phyloP scores from a whole-genome alignment of 2,797 vertebrate genomes.

The Lepus townsendii region DNA sequence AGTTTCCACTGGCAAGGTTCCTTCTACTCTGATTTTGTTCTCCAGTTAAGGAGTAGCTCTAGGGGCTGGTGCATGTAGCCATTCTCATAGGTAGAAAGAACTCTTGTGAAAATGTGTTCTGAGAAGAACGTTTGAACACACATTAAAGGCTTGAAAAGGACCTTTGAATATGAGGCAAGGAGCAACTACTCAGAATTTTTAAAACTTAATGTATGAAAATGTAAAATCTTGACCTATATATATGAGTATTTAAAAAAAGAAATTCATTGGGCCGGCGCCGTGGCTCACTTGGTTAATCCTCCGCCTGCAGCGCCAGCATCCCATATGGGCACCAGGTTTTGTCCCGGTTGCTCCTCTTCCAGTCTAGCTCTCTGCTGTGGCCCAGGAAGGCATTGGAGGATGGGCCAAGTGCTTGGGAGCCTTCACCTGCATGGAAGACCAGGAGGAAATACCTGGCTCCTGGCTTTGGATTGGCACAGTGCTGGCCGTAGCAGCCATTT shows the following conservation, averaged over 20 bases:
- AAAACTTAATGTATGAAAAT: neutral
- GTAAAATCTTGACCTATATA: neutral
- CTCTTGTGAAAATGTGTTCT: neutral
- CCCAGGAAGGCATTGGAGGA: too few relatives aligned
- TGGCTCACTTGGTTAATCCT: too few relatives aligned
- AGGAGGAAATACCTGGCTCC: too few relatives aligned
- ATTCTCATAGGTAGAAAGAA: neutral
- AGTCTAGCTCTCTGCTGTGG: too few relatives aligned
- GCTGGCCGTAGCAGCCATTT: too few relatives aligned
- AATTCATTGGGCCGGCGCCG: neutral
- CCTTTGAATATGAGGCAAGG: neutral
- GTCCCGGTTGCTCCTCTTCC: too few relatives aligned
- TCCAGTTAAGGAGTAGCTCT: neutral
- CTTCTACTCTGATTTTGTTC: neutral
- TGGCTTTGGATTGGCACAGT: too few relatives aligned
- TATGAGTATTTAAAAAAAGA: neutral
- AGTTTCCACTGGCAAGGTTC: neutral
- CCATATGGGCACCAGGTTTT: too few relatives aligned
- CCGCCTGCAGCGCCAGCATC: too few relatives aligned
- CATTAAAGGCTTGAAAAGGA: conserved; percentile 4
- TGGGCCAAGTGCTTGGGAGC: too few relatives aligned
- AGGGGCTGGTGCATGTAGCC: neutral
- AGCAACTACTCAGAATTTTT: neutral
- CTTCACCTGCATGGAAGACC: too few relatives aligned
- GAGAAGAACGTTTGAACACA: neutral